Evolutionary conservation across 1,140 invertebrate species (phyloP).

Genomic region (Drosophila equinoxialis): DNA sequence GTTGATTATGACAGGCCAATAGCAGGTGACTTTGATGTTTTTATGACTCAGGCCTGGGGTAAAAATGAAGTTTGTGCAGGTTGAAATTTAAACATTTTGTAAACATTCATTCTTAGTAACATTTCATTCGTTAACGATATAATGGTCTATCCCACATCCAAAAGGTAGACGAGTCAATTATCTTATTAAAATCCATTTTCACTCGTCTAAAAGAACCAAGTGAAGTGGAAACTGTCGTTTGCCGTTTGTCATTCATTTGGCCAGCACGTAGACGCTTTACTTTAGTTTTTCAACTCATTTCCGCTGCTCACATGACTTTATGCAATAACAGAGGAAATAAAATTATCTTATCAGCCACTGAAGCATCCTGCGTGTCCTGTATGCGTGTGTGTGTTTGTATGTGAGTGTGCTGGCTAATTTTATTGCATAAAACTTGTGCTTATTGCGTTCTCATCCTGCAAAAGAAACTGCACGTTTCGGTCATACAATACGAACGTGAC

Average conservation of each 20-base stretch:
- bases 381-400: conserved; percentile 10
- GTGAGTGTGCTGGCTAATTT: conserved; percentile 64
- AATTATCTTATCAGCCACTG: conserved; percentile 77
- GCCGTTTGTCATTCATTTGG: conserved; percentile 6
- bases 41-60: not conserved
- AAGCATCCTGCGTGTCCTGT: conserved; percentile 63
- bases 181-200: conserved; percentile 64
- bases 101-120: not conserved
- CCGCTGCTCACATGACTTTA: conserved; percentile 77
- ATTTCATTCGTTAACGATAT: not conserved
- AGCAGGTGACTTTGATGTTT: conserved; percentile 16
- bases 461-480: conserved; percentile 73
- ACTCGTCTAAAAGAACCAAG: not conserved
- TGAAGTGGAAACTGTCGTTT: not conserved
- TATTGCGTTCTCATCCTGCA: conserved; percentile 51
- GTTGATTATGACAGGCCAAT: conserved; percentile 7
- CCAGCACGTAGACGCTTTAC: conserved; percentile 67
- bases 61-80: not conserved
- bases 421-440: conserved; percentile 79
- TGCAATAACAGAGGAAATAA: conserved; percentile 78
- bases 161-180: conserved; percentile 57
- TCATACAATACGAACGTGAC: conserved; percentile 74
- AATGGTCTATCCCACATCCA: not conserved
- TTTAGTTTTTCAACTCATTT: conserved; percentile 74
- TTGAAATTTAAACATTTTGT: too few relatives aligned